Evolutionary conservation across 2,113 vertebrate genomes (phyloP).

Genomic region (Murina feae): DNA sequence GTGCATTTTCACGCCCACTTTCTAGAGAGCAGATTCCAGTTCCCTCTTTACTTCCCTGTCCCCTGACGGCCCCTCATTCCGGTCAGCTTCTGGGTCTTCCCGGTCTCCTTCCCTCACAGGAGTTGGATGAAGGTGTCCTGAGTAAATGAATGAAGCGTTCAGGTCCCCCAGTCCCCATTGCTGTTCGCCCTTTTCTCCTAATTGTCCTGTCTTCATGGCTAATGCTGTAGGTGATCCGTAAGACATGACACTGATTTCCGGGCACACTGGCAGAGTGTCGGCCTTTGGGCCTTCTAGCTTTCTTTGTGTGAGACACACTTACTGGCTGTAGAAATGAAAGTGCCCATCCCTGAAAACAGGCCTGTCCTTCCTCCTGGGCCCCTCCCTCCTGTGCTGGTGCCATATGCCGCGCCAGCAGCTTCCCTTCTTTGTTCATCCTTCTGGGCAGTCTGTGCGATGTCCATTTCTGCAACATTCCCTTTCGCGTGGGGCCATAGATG

Average conservation of each 20-base stretch:
- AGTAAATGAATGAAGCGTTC: background rate
- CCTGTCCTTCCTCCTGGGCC: background rate
- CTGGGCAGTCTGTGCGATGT: background rate
- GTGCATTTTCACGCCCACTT: too few species aligned
- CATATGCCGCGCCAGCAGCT: background rate
- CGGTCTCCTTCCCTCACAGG: background rate
- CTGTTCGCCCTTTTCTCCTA: background rate
- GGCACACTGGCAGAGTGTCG: background rate
- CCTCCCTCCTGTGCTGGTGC: background rate
- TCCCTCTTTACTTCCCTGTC: background rate
- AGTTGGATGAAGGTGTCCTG: background rate
- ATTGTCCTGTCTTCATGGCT: background rate
- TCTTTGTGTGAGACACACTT: background rate
- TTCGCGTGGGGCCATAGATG: background rate
- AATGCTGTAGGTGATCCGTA: background rate
- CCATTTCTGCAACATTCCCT: background rate
- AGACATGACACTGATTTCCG: background rate
- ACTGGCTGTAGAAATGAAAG: background rate
- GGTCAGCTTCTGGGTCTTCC: background rate
- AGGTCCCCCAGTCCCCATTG: background rate
- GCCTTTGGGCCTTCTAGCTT: background rate
- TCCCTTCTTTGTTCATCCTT: background rate
- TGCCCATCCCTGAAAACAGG: background rate
- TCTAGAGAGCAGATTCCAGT: background rate
- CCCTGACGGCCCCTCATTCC: background rate